Evolutionary conservation across 1,140 invertebrate genomes (phyloP).

Genomic region (Atta texana): DNA sequence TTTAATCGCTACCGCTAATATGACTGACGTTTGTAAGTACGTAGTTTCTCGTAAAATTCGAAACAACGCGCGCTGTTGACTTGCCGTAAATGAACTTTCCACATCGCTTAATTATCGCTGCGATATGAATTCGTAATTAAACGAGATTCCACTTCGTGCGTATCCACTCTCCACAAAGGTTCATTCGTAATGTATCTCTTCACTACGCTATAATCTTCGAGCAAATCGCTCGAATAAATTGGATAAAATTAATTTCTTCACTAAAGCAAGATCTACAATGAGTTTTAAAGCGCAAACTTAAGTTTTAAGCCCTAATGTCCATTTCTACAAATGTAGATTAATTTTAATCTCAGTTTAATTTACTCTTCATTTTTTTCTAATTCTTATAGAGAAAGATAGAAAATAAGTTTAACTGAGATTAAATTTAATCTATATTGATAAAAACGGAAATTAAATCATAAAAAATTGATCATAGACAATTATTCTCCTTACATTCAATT

Average conservation of each 20-base stretch:
- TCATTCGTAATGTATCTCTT: neutral
- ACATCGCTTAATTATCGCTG: neutral
- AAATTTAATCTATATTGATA: too few species aligned
- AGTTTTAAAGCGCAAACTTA: too few species aligned
- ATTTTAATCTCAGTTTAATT: too few species aligned
- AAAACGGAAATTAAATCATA: too few species aligned
- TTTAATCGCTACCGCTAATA: slow-evolving; percentile 41
- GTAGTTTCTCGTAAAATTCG: slow-evolving; percentile 15
- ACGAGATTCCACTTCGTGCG: too few species aligned
- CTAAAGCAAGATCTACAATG: neutral
- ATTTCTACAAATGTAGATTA: too few species aligned
- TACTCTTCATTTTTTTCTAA: too few species aligned
- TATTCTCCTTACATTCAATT: too few species aligned
- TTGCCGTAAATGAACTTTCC: neutral
- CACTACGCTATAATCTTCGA: neutral
- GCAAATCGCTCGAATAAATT: neutral
- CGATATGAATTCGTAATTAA: slow-evolving; percentile 22
- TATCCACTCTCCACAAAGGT: neutral
- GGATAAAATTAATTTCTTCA: neutral
- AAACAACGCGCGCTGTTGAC: neutral
- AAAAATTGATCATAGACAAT: too few species aligned
- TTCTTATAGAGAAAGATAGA: too few species aligned
- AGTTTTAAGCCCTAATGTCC: too few species aligned
- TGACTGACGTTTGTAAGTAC: slow-evolving; percentile 12
- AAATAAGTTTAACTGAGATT: too few species aligned